phyloP scores from a whole-genome alignment of 2,888 invertebrate species.

The Sarcophaga subvicina region DNA sequence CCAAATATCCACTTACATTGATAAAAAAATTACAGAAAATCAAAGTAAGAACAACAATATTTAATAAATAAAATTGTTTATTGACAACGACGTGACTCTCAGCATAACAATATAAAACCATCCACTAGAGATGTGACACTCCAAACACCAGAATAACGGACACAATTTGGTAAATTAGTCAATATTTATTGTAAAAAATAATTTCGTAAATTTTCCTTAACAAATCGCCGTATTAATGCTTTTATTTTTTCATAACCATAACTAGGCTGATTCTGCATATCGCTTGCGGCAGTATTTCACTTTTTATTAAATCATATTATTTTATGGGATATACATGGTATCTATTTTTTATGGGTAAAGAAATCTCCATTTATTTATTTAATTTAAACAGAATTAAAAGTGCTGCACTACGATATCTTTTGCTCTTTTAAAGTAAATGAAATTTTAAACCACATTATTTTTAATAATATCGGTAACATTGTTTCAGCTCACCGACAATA shows the following conservation, averaged over 20 bases:
- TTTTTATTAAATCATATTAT: slow-evolving; percentile 47
- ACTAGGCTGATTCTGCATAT: not conserved
- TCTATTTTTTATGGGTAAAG: not conserved
- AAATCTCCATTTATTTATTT: slow-evolving; percentile 24
- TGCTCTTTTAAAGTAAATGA: slow-evolving; percentile 37
- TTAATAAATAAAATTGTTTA: slow-evolving; percentile 63
- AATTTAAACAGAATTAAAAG: slow-evolving; percentile 32
- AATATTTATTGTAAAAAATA: too few relatives aligned
- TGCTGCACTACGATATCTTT: slow-evolving; percentile 4
- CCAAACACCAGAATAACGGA: too few relatives aligned
- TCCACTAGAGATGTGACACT: too few relatives aligned
- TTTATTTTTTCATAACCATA: too few relatives aligned
- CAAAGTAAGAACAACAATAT: slow-evolving; percentile 44
- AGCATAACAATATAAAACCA: not conserved
- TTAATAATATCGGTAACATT: slow-evolving; percentile 17
- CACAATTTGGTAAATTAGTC: too few relatives aligned
- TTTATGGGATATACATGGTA: not conserved
- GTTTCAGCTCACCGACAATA: not conserved
- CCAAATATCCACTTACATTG: slow-evolving; percentile 44
- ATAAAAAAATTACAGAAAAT: slow-evolving; percentile 7
- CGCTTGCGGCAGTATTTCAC: not conserved
- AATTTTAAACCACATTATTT: slow-evolving; percentile 51
- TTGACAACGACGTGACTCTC: slow-evolving; percentile 59
- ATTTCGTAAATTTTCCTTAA: too few relatives aligned
- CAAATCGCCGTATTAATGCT: too few relatives aligned